These are phyloP conservation scores for Campylorhamphus procurvoides DNA, from an alignment of 2,113 vertebrate genomes.

Conservation along the genomic window DNA sequence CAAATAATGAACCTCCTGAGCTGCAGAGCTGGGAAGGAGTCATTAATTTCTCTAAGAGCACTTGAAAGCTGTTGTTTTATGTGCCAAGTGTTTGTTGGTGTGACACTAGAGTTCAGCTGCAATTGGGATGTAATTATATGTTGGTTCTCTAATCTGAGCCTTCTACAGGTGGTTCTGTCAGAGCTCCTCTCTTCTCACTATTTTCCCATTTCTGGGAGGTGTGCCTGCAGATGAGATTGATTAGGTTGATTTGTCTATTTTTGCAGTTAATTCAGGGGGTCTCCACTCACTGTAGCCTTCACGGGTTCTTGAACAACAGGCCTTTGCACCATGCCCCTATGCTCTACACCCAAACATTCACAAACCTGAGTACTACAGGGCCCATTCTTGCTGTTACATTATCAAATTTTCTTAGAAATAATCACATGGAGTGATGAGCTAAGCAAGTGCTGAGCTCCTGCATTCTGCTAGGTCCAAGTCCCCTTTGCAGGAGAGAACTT, in stretches of 20 bases:
- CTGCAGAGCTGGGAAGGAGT: background rate
- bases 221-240: background rate
- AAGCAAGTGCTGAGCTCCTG: background rate
- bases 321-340: background rate
- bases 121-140: background rate
- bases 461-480: background rate
- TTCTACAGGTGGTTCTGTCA: background rate
- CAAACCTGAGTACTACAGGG: background rate
- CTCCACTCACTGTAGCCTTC: background rate
- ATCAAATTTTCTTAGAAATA: background rate
- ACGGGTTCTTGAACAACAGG: background rate
- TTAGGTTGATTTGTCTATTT: background rate
- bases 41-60: background rate
- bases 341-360: background rate
- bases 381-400: background rate
- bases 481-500: background rate
- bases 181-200: background rate
- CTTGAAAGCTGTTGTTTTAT: conserved; percentile 1
- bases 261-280: background rate
- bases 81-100: background rate
- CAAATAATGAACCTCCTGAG: background rate
- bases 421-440: background rate
- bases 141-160: background rate
- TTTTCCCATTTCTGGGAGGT: background rate
- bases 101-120: background rate